Evolutionary conservation across 2,888 invertebrate species (phyloP), one percentile per base, ranked within the genome.

Genomic region (Alitta virens): DNA sequence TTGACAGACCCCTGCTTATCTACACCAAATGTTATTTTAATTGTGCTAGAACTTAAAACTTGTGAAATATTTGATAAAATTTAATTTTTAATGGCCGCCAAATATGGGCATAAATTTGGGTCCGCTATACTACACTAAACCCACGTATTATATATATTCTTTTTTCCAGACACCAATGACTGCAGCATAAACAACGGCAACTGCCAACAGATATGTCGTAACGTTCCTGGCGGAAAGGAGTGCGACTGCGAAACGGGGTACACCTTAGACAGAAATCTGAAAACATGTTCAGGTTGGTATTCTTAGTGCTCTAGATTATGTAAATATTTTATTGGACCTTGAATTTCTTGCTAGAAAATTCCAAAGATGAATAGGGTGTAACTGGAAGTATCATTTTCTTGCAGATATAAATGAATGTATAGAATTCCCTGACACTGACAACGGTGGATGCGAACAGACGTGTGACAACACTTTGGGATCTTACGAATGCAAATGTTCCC

Each of bases 231-330:
- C 3, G 60, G 60, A 1, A 61, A 61, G 49, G 57, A 93, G 76
- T 99, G 98, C 81, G 93, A 92, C 77, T 99, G 98, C 78, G 92
- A 93, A 78, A 88, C 89, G 60, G 98, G 98, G 18, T 98, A 94
- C 83, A 91, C 91, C 82, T 76, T 96, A 1, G 84, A 93, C 62
- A 86, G 88, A 3, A 95, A 96, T 76, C 91, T 91, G 1, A 94
- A 94, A 83, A 74, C 79, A 33, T 83, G 83, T 66, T 71, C 77
- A 66, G 83, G 83, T 75, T 73, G 72, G 66, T 46, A 46, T n/a
- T 46, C 7, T 21, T 12, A 18, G 3, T 46, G 5, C 33, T 33
- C 7, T 12, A 33, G 33, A 33, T 33, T 33, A 33, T 12, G 12
- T 33, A 33, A 33, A 33, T 33, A 12, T 33, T 33, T 33, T 33